Evolutionary conservation across 2,113 vertebrate genomes (phyloP).

Genomic region (Lathamus discolor): DNA sequence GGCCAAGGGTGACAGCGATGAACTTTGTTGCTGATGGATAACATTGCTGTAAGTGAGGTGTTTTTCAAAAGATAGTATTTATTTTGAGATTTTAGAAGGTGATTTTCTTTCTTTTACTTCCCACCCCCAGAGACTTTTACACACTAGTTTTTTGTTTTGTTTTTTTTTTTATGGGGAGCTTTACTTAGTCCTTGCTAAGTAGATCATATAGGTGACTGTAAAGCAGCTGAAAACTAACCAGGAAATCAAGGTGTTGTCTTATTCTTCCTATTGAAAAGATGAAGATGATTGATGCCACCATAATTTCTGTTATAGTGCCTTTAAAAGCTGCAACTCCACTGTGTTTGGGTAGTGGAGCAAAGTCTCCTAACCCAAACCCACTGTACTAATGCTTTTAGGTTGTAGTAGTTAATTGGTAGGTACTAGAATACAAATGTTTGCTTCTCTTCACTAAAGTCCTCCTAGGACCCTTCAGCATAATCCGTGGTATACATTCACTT

Average conservation of each 20-base stretch:
- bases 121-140: not conserved
- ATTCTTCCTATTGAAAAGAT: not conserved
- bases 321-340: not conserved
- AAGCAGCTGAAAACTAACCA: not conserved
- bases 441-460: not conserved
- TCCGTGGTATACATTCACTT: not conserved
- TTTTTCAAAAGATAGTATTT: not conserved
- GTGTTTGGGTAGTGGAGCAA: not conserved
- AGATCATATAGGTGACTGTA: not conserved
- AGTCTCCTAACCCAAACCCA: not conserved
- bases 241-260: not conserved
- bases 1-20: rapidly evolving
- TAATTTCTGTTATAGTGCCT: not conserved
- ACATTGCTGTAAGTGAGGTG: rapidly evolving
- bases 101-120: not conserved
- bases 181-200: not conserved
- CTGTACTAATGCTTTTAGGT: not conserved
- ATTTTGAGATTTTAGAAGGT: not conserved
- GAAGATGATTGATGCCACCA: not conserved
- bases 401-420: not conserved
- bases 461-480: not conserved
- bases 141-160: not conserved
- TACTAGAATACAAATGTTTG: not conserved
- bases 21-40: not conserved
- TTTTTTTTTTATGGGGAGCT: not conserved